phyloP scores from a whole-genome alignment of 1,140 invertebrate species.

The Drosophila tropicalis region DNA sequence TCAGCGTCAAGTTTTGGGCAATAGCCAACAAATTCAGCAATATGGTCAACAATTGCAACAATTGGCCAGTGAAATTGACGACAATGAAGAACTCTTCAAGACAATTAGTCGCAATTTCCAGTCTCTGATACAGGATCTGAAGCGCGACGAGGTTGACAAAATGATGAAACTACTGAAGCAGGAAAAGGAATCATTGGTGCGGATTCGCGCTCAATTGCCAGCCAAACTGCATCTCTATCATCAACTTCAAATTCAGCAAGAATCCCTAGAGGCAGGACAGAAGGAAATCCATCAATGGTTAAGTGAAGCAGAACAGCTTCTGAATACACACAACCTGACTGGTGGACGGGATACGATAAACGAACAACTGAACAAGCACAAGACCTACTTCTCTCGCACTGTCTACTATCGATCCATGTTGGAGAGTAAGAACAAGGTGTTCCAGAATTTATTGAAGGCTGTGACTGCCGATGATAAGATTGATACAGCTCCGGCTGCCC shows the following conservation, averaged over 20 bases:
- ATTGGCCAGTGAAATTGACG: slow-evolving; percentile 91
- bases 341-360: slow-evolving; percentile 90
- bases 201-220: slow-evolving; percentile 91
- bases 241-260: slow-evolving; percentile 94
- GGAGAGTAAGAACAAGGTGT: slow-evolving; percentile 97
- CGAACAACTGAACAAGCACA: slow-evolving; percentile 91
- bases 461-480: slow-evolving; percentile 89
- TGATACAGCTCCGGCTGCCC: slow-evolving; percentile 88
- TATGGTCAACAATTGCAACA: slow-evolving; percentile 92
- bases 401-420: slow-evolving; percentile 96
- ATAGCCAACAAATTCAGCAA: slow-evolving; percentile 90
- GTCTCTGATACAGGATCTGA: slow-evolving; percentile 93
- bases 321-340: slow-evolving; percentile 86
- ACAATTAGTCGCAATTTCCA: slow-evolving; percentile 95
- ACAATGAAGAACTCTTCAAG: slow-evolving; percentile 95
- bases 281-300: slow-evolving; percentile 94
- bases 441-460: slow-evolving; percentile 92
- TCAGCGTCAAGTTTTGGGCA: slow-evolving; percentile 87
- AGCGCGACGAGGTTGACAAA: slow-evolving; percentile 93
- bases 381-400: slow-evolving; percentile 93
- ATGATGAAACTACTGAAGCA: slow-evolving; percentile 95
- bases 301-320: slow-evolving; percentile 90
- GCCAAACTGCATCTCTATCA: slow-evolving; percentile 91
- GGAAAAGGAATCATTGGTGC: slow-evolving; percentile 93
- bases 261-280: slow-evolving; percentile 94